Evolutionary conservation across 2,113 vertebrate genomes (phyloP).

Genomic region (Tautogolabrus adspersus): DNA sequence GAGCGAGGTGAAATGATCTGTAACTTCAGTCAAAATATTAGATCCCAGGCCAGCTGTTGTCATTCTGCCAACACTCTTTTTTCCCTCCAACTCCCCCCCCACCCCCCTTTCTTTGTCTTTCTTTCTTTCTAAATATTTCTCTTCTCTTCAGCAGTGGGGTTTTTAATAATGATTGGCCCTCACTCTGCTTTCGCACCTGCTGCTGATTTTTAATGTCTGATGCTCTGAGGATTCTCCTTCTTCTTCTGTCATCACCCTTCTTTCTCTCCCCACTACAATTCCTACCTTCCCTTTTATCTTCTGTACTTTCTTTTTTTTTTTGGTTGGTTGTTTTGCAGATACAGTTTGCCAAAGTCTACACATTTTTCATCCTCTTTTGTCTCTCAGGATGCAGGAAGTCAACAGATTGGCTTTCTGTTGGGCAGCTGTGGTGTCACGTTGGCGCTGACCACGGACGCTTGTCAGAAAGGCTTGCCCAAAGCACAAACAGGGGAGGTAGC

Average conservation of each 20-base stretch:
- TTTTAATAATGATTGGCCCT: constrained; percentile 57
- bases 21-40: constrained; percentile 56
- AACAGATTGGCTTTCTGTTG: constrained; percentile 95
- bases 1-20: constrained; percentile 58
- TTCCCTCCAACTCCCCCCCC: not conserved
- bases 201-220: constrained; percentile 56
- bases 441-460: constrained; percentile 95
- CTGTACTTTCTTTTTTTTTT: not conserved
- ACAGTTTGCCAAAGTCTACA: constrained; percentile 1
- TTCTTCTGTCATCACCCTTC: not conserved
- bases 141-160: constrained; percentile 23
- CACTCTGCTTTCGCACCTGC: constrained; percentile 53
- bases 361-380: constrained; percentile 20
- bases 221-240: constrained; percentile 29
- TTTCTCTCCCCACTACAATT: constrained; percentile 24
- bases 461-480: constrained; percentile 97
- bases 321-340: not conserved
- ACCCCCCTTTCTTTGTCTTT: not conserved
- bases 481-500: constrained; percentile 94
- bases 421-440: constrained; percentile 94
- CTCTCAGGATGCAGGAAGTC: constrained; percentile 93
- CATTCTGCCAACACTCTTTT: not conserved
- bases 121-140: not conserved
- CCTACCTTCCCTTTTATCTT: constrained; percentile 7
- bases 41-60: constrained; percentile 52